Evolutionary conservation across 2,113 vertebrate species (phyloP).

Genomic region (Hippocampus guttulatus): DNA sequence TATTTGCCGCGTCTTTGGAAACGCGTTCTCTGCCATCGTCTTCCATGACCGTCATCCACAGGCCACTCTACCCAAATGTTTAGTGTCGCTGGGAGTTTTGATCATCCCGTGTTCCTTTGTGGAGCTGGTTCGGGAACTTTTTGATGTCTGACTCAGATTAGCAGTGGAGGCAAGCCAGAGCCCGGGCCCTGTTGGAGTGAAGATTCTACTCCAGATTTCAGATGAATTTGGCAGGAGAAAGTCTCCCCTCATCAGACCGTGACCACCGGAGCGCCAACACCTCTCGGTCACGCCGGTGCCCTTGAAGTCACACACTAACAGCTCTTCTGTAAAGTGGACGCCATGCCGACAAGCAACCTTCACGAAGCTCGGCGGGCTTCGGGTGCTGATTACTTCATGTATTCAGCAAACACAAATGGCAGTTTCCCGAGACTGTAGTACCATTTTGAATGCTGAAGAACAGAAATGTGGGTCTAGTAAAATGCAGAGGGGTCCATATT

Average conservation of each 20-base stretch:
- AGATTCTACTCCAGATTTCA: background rate
- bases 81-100: constrained; percentile 34
- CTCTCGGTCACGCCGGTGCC: constrained; percentile 43
- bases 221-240: constrained; percentile 2
- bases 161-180: constrained; percentile 23
- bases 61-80: constrained; percentile 8
- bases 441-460: background rate
- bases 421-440: background rate
- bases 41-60: constrained; percentile 27
- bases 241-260: constrained; percentile 39
- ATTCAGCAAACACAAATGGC: background rate
- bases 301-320: constrained; percentile 53
- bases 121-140: constrained; percentile 14
- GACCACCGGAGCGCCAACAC: constrained; percentile 13
- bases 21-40: constrained; percentile 2
- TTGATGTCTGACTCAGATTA: constrained; percentile 42
- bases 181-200: background rate
- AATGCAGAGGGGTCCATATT: background rate
- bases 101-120: constrained; percentile 20
- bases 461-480: background rate
- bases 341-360: constrained; percentile 16
- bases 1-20: constrained; percentile 26
- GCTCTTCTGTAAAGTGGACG: constrained; percentile 18
- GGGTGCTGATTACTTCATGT: background rate
- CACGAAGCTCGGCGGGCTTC: background rate